These are phyloP conservation scores for Steinernema feltiae DNA, from an alignment of 1,140 invertebrate species.

Conservation along the genomic window DNA sequence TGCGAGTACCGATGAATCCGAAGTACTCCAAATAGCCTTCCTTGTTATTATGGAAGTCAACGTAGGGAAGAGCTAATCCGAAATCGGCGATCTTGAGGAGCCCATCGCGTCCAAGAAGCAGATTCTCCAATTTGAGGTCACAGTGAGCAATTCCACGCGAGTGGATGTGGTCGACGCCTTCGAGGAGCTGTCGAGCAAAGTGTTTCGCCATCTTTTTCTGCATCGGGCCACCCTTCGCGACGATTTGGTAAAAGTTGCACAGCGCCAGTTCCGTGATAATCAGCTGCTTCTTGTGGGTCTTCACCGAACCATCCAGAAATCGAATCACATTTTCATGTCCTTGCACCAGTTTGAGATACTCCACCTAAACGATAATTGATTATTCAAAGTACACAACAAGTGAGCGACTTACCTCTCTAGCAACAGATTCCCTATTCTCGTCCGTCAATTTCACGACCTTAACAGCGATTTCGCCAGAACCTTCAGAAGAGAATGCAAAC, in stretches of 20 bases:
- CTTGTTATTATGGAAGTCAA: background rate
- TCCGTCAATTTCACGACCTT: background rate
- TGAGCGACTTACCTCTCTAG: background rate
- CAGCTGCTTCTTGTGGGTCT: background rate
- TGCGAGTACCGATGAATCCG: background rate
- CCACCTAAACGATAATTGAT: background rate
- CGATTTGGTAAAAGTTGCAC: background rate
- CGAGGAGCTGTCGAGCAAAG: background rate
- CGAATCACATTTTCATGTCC: background rate
- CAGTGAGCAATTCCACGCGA: background rate
- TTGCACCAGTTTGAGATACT: background rate
- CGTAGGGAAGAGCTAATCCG: background rate
- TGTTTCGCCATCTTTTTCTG: background rate
- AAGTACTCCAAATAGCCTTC: background rate
- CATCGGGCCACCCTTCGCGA: background rate
- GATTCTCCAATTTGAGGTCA: background rate
- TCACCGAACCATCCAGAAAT: no score
- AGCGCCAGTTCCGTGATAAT: background rate
- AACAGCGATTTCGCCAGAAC: no score
- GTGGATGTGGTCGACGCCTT: constrained; percentile 11
- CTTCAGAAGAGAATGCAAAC: no score
- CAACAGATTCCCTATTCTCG: background rate
- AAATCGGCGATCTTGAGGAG: background rate
- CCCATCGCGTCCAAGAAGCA: background rate
- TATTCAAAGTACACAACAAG: background rate